Percentiles rank a stretch among this genome's conserved stretches.
Evolutionary conservation across 1,140 invertebrate species (phyloP).

Genomic region (Drepana arcuata): DNA sequence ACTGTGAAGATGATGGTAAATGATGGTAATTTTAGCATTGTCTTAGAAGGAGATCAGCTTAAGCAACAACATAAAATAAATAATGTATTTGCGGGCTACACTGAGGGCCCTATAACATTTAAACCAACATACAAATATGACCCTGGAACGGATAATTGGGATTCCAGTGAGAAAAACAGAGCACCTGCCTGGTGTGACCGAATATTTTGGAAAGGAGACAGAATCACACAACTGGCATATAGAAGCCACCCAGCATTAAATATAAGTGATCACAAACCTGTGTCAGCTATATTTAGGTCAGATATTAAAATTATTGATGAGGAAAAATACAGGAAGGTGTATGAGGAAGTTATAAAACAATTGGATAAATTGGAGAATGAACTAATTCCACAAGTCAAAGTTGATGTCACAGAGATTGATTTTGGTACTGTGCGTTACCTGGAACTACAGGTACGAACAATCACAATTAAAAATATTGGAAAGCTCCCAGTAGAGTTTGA

Average conservation of each 20-base stretch:
- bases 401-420: slow-evolving; percentile 92
- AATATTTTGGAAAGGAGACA: slow-evolving; percentile 86
- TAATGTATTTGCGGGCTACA: slow-evolving; percentile 88
- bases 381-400: slow-evolving; percentile 94
- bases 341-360: slow-evolving; percentile 96
- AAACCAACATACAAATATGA: slow-evolving; percentile 99
- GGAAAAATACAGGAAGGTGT: slow-evolving; percentile 88
- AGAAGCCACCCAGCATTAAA: slow-evolving; percentile 88
- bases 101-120: slow-evolving; percentile 92
- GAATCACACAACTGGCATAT: slow-evolving; percentile 85
- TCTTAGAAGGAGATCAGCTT: slow-evolving; percentile 90
- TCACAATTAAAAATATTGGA: slow-evolving; percentile 95
- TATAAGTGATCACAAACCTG: slow-evolving; percentile 98
- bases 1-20: slow-evolving; percentile 83
- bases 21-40: slow-evolving; percentile 76
- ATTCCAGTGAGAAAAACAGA: slow-evolving; percentile 95
- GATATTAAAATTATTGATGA: slow-evolving; percentile 90
- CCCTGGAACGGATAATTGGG: slow-evolving; percentile 94
- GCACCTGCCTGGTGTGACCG: slow-evolving; percentile 99
- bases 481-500: slow-evolving; percentile 94
- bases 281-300: slow-evolving; percentile 86
- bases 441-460: slow-evolving; percentile 82
- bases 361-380: slow-evolving; percentile 97
- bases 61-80: slow-evolving; percentile 81
- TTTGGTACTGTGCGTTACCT: slow-evolving; percentile 90